Evolutionary conservation across 2,797 vertebrate genomes (phyloP), one percentile per base, ranked within the genome.

Genomic region (Eutrigla gurnardus): DNA sequence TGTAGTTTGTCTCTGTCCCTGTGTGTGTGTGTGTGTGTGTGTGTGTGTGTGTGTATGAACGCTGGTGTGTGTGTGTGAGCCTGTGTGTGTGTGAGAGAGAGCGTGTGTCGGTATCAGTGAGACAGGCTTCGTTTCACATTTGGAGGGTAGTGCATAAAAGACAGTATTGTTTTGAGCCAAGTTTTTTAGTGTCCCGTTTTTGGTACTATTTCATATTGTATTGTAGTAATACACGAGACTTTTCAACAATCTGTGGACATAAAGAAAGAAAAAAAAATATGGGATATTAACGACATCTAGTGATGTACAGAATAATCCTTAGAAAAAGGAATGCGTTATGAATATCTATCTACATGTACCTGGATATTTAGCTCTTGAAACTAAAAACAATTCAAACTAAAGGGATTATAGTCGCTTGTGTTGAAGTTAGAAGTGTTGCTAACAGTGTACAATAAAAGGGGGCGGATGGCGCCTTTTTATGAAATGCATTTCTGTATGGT

Each of bases 151-250:
- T 84, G 77, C 84, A 84, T 80, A 83, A 87, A 83, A 86, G 83
- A 88, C 86, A 86, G 86, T 87, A 87, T 90, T 90, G 89, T 93
- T 91, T 93, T 73, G 81, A 90, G 87, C 83, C 84, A 81, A 85
- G 82, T 92, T 92, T 93, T 89, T 88, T 88, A 89, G 84, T 91
- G 90, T 92, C 87, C 84, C 73, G 80, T 87, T 93, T 93, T 90
- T 90, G 87, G 88, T 93, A 92, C 91, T 85, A 90, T 91, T 92
- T 93, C 89, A 91, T 93, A 90, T 92, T 90, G 77, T 90, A 86
- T 78, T 90, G 91, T 91, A 85, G 83, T 87, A 84, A 91, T 82
- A 91, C 85, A 91, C 76, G 70, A 82, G 76, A 88, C 83, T 92
- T 92, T 93, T 89, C 89, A 91, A 88, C 86, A 90, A 86, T 88